These are phyloP conservation scores for Chiroxiphia lanceolata DNA, from an alignment of 2,797 vertebrate genomes.

Conservation along the genomic window DNA sequence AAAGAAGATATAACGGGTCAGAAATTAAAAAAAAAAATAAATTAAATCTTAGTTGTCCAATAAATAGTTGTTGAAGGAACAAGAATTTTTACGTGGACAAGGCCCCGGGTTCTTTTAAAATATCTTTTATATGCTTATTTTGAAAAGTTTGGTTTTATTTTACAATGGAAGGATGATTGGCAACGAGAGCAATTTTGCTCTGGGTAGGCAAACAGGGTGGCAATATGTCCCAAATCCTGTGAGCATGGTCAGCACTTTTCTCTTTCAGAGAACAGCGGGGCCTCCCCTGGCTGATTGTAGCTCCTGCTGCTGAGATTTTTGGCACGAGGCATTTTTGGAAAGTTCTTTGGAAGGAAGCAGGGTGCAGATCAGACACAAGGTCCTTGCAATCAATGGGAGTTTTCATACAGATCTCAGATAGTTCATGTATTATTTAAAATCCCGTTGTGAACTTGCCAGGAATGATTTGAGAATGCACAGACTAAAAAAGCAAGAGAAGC, in stretches of 20 bases:
- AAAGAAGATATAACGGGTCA: not conserved
- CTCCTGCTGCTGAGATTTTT: not conserved
- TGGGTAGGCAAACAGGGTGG: not conserved
- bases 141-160: not conserved
- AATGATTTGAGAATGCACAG: not conserved
- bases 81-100: not conserved
- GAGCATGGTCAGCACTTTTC: rapidly evolving
- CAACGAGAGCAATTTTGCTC: not conserved
- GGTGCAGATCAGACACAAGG: not conserved
- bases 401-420: not conserved
- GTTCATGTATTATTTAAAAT: not conserved
- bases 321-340: not conserved
- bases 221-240: not conserved
- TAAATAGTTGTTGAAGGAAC: not conserved
- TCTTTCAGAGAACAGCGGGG: not conserved
- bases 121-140: not conserved
- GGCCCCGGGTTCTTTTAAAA: not conserved
- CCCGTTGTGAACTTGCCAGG: not conserved
- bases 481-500: not conserved
- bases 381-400: not conserved
- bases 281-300: not conserved
- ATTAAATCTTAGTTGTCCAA: not conserved
- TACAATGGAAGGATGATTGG: not conserved
- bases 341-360: not conserved
- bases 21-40: not conserved